Base-by-base conservation (phyloP, 2,113 vertebrate species). In the Neogale vison region DNA sequence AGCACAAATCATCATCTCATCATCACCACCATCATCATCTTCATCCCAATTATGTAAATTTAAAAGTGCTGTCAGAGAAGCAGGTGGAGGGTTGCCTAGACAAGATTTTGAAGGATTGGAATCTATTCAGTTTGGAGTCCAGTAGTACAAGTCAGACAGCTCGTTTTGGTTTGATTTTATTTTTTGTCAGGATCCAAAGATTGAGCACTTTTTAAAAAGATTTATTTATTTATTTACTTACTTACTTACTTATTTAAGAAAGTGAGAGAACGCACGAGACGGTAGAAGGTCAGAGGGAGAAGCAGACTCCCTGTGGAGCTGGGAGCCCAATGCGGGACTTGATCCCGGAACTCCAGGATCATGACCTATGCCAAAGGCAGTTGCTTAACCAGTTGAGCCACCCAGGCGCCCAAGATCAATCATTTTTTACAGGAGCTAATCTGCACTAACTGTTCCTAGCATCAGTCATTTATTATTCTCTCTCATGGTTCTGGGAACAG, bases 381-480 rank as follows among this genome's bases (percentile, higher is more conserved):
- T 55, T 55, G 52, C 52, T 55, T 55, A 55, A 55, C 52, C 17
- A 55, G 52, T 5, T 55, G 52, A 55, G 52, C 52, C 52, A 55
- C 52, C 52, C 52, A 18, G 17, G 17, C 0, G 17, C 52, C 17
- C 52, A 55, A 55, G 52, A 55, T 55, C 1, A 47, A 76, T 57
- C 34, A 39, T 88, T 87, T 88, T 55, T 96, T 61, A 50, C 29
- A 88, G 92, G 83, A 93, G 95, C 55, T 74, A 47, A 94, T 87
- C 59, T 61, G 67, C 10, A 34, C 14, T 39, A 57, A 83, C 42
- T 26, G 1, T 71, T 86, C 6, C 47, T 90, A 69, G 87, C 12
- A 47, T 7, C 31, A 63, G 17, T 71, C 80, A 52, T 63, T 95
- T 67, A 72, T 95, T 79, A 83, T 67, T 1, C 7, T 61, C 34